phyloP scores from a whole-genome alignment of 1,140 invertebrate species.

The Drosophila azteca region DNA sequence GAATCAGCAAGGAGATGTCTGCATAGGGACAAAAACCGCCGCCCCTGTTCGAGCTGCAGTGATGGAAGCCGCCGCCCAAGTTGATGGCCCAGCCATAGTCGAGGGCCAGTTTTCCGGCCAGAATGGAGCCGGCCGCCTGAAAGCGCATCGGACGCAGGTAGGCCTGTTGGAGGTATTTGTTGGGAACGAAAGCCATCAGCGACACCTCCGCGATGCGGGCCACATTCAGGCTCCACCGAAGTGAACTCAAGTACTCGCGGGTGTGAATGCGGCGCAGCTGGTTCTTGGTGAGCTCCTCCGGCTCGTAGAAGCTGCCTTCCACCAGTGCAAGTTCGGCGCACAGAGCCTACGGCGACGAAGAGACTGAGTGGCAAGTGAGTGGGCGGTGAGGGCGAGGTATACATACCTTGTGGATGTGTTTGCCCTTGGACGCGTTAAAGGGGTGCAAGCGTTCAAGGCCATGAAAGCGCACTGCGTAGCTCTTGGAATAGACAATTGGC shows the following conservation, averaged over 20 bases:
- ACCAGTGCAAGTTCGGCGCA: slow-evolving; percentile 85
- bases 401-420: slow-evolving; percentile 88
- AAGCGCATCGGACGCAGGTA: slow-evolving; percentile 91
- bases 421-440: slow-evolving; percentile 95
- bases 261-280: slow-evolving; percentile 90
- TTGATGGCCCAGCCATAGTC: slow-evolving; percentile 94
- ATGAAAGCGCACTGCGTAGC: slow-evolving; percentile 92
- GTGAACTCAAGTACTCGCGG: slow-evolving; percentile 88
- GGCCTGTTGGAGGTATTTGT: slow-evolving; percentile 89
- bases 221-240: slow-evolving; percentile 90
- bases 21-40: slow-evolving; percentile 96
- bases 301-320: slow-evolving; percentile 85
- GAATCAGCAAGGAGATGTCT: slow-evolving; percentile 91
- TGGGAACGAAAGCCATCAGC: slow-evolving; percentile 89
- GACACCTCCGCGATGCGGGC: slow-evolving; percentile 92
- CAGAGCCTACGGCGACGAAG: slow-evolving; percentile 84
- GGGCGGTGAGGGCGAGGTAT: not conserved
- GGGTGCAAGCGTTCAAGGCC: slow-evolving; percentile 93
- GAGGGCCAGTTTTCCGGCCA: slow-evolving; percentile 91
- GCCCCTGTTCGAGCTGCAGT: slow-evolving; percentile 89
- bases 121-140: slow-evolving; percentile 92
- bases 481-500: slow-evolving; percentile 90
- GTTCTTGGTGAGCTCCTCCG: slow-evolving; percentile 88
- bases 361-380: not conserved
- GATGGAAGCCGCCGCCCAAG: slow-evolving; percentile 95